A percentile compares a stretch with the other conserved stretches of the same genome.
These are phyloP conservation scores for Stenichneumon culpator DNA, from an alignment of 2,888 invertebrate genomes.

Conservation along the genomic window DNA sequence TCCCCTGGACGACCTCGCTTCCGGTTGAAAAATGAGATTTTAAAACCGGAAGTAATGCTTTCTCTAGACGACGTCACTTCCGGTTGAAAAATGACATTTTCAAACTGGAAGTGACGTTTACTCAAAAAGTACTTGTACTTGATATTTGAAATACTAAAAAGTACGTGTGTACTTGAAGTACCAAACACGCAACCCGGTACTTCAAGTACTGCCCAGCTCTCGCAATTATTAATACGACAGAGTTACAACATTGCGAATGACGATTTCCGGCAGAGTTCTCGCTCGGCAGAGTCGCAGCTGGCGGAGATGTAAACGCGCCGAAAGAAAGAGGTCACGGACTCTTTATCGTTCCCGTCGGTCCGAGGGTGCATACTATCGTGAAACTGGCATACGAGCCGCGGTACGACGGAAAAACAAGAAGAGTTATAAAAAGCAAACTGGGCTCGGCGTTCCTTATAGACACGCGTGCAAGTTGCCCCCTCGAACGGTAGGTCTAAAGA, in stretches of 20 bases:
- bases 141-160: too few relatives aligned
- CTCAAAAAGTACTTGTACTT: too few relatives aligned
- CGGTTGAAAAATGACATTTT: too few relatives aligned
- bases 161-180: too few relatives aligned
- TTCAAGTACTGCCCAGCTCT: too few relatives aligned
- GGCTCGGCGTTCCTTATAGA: slow-evolving; percentile 58
- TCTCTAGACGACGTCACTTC: too few relatives aligned
- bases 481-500: slow-evolving; percentile 64
- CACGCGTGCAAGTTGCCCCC: slow-evolving; percentile 38
- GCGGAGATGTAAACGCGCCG: not conserved
- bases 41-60: too few relatives aligned
- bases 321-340: slow-evolving; percentile 23
- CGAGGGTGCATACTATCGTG: slow-evolving; percentile 13
- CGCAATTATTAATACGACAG: too few relatives aligned
- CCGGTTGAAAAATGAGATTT: too few relatives aligned
- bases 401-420: slow-evolving; percentile 45
- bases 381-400: not conserved
- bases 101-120: too few relatives aligned
- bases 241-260: not conserved
- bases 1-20: too few relatives aligned
- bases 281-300: not conserved
- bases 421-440: slow-evolving; percentile 66
- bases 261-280: not conserved
- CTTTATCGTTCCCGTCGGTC: slow-evolving; percentile 18
- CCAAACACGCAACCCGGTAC: too few relatives aligned